phyloP scores from a whole-genome alignment of 2,888 invertebrate genomes.

The Apodemia hepburni region DNA sequence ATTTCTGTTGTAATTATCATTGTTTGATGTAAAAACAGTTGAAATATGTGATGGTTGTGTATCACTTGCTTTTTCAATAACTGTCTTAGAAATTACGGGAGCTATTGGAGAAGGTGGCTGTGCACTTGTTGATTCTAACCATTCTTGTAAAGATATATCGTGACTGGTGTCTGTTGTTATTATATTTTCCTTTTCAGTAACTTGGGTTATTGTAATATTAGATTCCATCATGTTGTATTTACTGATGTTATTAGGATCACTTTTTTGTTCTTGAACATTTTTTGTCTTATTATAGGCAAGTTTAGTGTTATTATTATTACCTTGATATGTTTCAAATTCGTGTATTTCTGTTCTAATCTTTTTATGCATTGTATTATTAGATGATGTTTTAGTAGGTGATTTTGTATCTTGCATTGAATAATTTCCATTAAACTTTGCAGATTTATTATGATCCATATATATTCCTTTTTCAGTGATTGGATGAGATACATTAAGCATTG shows the following conservation, averaged over 20 bases:
- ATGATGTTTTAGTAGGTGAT: slow-evolving; percentile 43
- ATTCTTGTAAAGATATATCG: slow-evolving; percentile 64
- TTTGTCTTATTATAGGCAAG: slow-evolving; percentile 68
- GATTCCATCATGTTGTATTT: slow-evolving; percentile 71
- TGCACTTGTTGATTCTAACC: slow-evolving; percentile 62
- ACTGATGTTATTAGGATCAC: slow-evolving; percentile 55
- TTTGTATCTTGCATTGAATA: slow-evolving; percentile 43
- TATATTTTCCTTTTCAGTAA: slow-evolving; percentile 66
- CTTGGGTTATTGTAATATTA: slow-evolving; percentile 64
- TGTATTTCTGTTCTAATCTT: slow-evolving; percentile 69
- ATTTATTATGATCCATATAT: slow-evolving; percentile 40
- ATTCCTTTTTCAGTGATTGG: slow-evolving; percentile 39
- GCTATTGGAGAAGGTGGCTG: slow-evolving; percentile 43
- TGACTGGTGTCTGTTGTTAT: slow-evolving; percentile 70
- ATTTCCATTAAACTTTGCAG: slow-evolving; percentile 43
- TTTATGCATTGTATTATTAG: slow-evolving; percentile 56
- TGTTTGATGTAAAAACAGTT: slow-evolving; percentile 81
- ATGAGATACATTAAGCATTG: slow-evolving; percentile 45
- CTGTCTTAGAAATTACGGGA: slow-evolving; percentile 48
- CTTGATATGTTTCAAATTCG: slow-evolving; percentile 62
- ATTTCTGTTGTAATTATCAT: slow-evolving; percentile 53
- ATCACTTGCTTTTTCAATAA: slow-evolving; percentile 55
- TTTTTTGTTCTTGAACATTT: slow-evolving; percentile 64
- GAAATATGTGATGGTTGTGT: slow-evolving; percentile 78
- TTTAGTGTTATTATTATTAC: slow-evolving; percentile 63